A percentile compares a stretch with the other conserved stretches of the same genome.
Conservation (phyloP, 2,113 vertebrate genomes). For the Pyxicephalus adspersus region DNA sequence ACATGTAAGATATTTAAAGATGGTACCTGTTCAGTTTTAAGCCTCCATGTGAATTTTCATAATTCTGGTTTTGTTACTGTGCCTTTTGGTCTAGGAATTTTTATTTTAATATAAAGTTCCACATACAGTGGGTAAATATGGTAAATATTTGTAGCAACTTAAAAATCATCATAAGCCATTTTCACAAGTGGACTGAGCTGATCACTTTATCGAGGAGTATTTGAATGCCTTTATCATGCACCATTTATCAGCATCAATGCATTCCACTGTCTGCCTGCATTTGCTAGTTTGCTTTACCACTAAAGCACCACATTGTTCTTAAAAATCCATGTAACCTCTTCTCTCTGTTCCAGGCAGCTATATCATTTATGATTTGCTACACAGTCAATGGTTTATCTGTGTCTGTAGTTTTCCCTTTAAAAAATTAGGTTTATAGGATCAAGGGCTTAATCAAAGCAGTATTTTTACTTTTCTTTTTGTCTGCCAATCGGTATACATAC, state of each 20-base stretch:
- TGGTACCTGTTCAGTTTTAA: constrained; percentile 78
- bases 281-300: neutral
- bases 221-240: neutral
- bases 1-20: constrained; percentile 81
- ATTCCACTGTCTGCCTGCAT: constrained; percentile 33
- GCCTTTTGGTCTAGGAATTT: constrained; percentile 69
- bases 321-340: neutral
- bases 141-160: constrained; percentile 52
- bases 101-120: constrained; percentile 63
- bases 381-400: neutral
- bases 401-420: neutral
- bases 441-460: constrained; percentile 30
- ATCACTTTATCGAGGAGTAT: neutral
- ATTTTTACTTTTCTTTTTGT: constrained; percentile 28
- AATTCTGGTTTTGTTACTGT: constrained; percentile 79
- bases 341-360: constrained; percentile 43
- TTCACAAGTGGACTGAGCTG: constrained; percentile 68
- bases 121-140: constrained; percentile 55
- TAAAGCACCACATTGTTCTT: neutral
- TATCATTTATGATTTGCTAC: constrained; percentile 2
- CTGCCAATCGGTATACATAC: neutral
- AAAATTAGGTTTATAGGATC: neutral
- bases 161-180: constrained; percentile 69
- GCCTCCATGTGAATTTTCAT: constrained; percentile 74
- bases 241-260: neutral